Evolutionary conservation across 2,113 vertebrate genomes (phyloP).

Genomic region (Nesogale talazaci): DNA sequence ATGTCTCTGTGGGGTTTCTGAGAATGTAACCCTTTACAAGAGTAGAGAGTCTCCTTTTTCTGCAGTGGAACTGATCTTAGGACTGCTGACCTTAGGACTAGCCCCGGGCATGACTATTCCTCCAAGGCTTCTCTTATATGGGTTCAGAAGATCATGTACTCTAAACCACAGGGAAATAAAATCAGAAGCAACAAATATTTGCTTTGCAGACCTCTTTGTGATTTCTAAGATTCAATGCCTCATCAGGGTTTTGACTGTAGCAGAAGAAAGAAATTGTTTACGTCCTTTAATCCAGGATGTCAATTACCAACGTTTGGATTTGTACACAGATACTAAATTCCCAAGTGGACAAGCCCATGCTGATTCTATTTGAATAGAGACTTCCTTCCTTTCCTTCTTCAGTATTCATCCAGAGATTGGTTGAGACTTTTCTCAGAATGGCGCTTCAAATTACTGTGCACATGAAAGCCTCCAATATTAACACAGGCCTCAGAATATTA

Average conservation of each 20-base stretch:
- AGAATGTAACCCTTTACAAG: too few relatives aligned
- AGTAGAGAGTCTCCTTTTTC: too few relatives aligned
- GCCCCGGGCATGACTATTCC: too few relatives aligned
- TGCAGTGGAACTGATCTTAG: too few relatives aligned
- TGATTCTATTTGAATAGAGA: background rate
- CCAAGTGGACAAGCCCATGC: background rate
- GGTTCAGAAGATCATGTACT: constrained; percentile 18
- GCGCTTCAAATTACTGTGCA: constrained; percentile 37
- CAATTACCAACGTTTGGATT: constrained; percentile 13
- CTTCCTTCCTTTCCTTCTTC: background rate
- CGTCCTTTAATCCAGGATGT: background rate
- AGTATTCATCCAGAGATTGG: background rate
- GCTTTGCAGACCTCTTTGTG: background rate
- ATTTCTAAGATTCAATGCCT: background rate
- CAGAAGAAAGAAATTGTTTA: background rate
- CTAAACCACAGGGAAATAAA: constrained; percentile 5
- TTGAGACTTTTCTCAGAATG: background rate
- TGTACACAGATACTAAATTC: background rate
- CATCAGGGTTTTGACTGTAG: background rate
- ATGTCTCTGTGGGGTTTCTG: too few relatives aligned
- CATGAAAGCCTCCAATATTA: background rate
- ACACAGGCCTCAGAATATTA: constrained; percentile 37
- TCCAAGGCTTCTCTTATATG: too few relatives aligned
- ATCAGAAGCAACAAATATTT: constrained; percentile 16
- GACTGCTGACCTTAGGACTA: too few relatives aligned